These are phyloP conservation scores for Euschistus heros DNA, from an alignment of 1,140 invertebrate genomes.

Conservation along the genomic window DNA sequence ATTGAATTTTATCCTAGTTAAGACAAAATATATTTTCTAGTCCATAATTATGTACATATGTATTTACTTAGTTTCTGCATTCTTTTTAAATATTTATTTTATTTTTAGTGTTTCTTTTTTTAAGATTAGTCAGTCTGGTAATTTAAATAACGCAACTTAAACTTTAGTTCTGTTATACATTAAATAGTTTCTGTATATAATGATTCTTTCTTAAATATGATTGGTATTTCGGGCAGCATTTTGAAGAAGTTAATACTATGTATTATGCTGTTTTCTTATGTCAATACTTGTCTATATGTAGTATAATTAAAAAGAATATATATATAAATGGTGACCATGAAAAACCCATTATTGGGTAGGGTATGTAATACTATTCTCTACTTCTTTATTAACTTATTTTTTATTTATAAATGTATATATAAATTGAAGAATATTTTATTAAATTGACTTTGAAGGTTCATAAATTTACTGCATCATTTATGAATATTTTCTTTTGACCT, in stretches of 20 bases:
- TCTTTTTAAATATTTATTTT: neutral
- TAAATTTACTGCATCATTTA: neutral
- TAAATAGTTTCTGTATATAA: neutral
- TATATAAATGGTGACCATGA: neutral
- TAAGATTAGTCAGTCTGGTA: neutral
- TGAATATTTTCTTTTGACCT: no score
- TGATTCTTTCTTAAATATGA: neutral
- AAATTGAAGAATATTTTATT: neutral
- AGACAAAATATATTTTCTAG: neutral
- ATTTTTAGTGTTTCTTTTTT: neutral
- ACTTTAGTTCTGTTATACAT: neutral
- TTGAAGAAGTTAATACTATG: conserved; percentile 4
- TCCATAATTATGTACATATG: neutral
- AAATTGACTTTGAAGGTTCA: neutral
- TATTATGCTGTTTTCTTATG: neutral
- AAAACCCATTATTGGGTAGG: neutral
- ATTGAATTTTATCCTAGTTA: no score
- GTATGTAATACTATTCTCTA: neutral
- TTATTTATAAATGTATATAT: neutral
- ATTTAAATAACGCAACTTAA: neutral
- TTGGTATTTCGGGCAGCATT: conserved; percentile 2
- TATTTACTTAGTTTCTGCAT: neutral
- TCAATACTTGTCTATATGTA: neutral
- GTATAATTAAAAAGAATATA: neutral
- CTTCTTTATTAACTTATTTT: neutral